Base-by-base conservation (phyloP, 2,797 vertebrate species). In the Delichon dasypus region DNA sequence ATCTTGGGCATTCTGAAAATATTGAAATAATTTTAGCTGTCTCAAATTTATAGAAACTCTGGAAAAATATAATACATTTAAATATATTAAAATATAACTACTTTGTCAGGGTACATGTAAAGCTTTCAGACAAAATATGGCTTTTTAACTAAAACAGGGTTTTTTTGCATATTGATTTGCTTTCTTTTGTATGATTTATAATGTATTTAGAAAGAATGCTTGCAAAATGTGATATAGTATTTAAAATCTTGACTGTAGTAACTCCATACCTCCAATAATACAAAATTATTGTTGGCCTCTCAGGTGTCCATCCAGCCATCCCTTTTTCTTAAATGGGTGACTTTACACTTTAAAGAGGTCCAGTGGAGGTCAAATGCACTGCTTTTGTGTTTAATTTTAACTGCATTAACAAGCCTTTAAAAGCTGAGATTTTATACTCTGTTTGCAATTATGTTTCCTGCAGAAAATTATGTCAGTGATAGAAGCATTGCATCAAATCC, bases 1-100 rank as follows among this genome's bases (percentile, higher is more conserved):
- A 95, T 97, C 97, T 75, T 92, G 92, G 93, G 92, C 94, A 93
- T 95, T 96, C 94, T 95, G 96, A 91, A 97, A 97, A 98, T 96
- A 97, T 47, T 97, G 77, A 91, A 97, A 96, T 90, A 87, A 96
- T 96, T 97, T 97, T 89, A 92, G 92, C 86, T 92, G 94, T 75
- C 83, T 93, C 78, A 96, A 97, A 80, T 97, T 98, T 98, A 94
- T 91, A 97, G 97, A 97, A 95, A 80, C 74, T 76, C 93, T 96
- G 81, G 64, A 81, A 97, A 95, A 96, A 89, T 66, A 66, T 76
- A 90, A 89, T 92, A 42, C 68, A 94, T 97, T 95, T 94, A 89
- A 96, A 96, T 97, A 77, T 84, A 95, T 97, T 94, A 94, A 94
- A 96, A 96, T 92, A 80, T 38, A 94, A 77, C 90, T 95, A 89